Evolutionary conservation across 1,140 invertebrate genomes (phyloP), one percentile per base, ranked within the genome.

Genomic region (Drosophila littoralis): DNA sequence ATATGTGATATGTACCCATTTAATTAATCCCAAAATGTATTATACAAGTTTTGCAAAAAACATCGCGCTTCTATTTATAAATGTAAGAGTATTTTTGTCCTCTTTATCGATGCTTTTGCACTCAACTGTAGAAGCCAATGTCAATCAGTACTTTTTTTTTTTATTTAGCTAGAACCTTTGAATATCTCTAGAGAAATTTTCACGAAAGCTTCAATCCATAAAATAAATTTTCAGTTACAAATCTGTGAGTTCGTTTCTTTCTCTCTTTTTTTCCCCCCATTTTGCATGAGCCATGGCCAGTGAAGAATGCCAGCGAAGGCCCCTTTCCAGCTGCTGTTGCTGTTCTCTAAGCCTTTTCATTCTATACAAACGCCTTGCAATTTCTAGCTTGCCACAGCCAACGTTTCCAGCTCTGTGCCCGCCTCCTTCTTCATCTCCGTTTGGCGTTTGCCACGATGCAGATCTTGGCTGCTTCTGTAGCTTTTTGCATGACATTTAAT

Each of bases 401-500:
- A 36, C 40, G 22, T 59, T 22, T 55, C 15, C 63, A 43, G 3
- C 36, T n/a, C 4, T 28, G 22, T 28, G 22, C 22, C 13, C 46
- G 13, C 13, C 45, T 58, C 35, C 17, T 59, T 61, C 77, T 71
- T 58, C 73, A 69, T 85, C 74, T 67, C 72, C 38, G 78, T 61
- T 79, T 15, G 32, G 50, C 50, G 50, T 36, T 8, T 52, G 50
- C n/a, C 50, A 52, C 13, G 38, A 40, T 81, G 75, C 80, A 79
- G 32, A 51, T 65, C 61, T 65, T 45, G 38, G 77, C 61, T 79
- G 68, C 75, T 81, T 86, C 80, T 84, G 84, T 80, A 84, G 84
- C 84, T 89, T 88, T 89, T 89, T 89, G 84, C 77, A 84, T 89
- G 84, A 89, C 85, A 89, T 89, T 89, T 89, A 89, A 89, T 89